Evolutionary conservation across 2,888 invertebrate species (phyloP).

Genomic region (Lithophane semibrunnea): DNA sequence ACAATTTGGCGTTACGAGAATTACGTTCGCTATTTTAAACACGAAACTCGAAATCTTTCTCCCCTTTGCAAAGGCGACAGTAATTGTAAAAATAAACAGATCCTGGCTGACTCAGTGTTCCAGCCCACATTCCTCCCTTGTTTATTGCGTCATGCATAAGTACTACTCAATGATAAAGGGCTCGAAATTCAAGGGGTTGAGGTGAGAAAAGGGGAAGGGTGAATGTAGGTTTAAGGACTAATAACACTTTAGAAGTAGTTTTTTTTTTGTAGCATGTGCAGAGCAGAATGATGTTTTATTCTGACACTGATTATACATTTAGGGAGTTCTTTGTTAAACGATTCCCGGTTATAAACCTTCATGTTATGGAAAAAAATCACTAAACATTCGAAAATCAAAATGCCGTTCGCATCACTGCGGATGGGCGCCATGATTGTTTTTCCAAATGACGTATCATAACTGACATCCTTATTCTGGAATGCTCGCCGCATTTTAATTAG

Average conservation of each 20-base stretch:
- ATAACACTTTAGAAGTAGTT: neutral
- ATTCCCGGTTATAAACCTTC: neutral
- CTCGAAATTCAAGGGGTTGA: constrained; percentile 23
- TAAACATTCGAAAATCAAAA: constrained; percentile 47
- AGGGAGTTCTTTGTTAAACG: neutral
- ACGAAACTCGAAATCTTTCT: neutral
- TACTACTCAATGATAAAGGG: constrained; percentile 17
- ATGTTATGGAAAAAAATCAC: neutral
- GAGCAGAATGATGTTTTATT: neutral
- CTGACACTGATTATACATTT: neutral
- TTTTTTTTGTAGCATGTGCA: neutral
- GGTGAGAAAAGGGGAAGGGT: constrained; percentile 20
- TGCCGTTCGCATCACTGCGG: constrained; percentile 44
- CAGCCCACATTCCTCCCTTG: constrained; percentile 29
- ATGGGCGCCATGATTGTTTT: constrained; percentile 56
- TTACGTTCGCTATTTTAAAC: constrained; percentile 12
- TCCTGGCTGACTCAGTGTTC: constrained; percentile 18
- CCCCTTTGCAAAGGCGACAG: neutral
- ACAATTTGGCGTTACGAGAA: neutral
- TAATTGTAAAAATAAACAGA: constrained; percentile 36
- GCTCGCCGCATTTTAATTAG: constrained; percentile 64
- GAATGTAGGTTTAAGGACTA: constrained; percentile 15
- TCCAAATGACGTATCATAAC: constrained; percentile 57
- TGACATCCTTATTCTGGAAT: constrained; percentile 64
- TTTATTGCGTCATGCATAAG: constrained; percentile 37